Evolutionary conservation across 2,113 vertebrate genomes (phyloP), one percentile per base, ranked within the genome.

Genomic region (Heterotis niloticus): DNA sequence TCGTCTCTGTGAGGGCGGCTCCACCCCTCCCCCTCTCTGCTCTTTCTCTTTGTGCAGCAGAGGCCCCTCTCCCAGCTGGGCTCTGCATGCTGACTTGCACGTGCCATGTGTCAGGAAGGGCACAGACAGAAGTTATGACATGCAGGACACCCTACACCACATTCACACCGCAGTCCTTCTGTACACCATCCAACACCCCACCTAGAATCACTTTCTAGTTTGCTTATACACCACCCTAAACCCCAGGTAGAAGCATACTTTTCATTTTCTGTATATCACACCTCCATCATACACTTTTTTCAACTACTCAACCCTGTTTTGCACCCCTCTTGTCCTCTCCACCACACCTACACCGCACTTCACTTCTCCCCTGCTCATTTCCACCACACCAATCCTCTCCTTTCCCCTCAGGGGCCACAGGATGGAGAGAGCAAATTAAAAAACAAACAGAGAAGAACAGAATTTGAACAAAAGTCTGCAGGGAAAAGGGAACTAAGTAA

Each of bases 81-180:
- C 67, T 71, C 44, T 89, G 89, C 89, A 86, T 92, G 91, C 86
- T 86, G 87, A 87, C 90, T 89, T 90, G 90, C 92, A 93, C 89
- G 91, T 92, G 92, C 90, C 85, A 23, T 83, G 86, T 90, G 90
- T 84, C 86, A 84, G 84, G 76, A 57, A 59, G 59, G 72, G 82
- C 72, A 64, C 29, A 18, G 71, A 88, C 87, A 89, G 87, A 84
- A 85, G 86, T 81, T 87, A 86, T 90, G 86, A 90, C 84, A 90
- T 89, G 87, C 83, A 76, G 76, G 88, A 86, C 84, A 87, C 83
- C 60, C 79, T 74, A 83, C 86, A 83, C 77, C 75, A 77, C 80
- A 75, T 83, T 81, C 78, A 77, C 82, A 84, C 82, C 54, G 79
- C 66, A 74, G 24, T 34, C 86, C 81, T 77, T 80, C 69, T 4